Conservation (phyloP, 2,113 vertebrate species). For the Trogon surrucura region DNA sequence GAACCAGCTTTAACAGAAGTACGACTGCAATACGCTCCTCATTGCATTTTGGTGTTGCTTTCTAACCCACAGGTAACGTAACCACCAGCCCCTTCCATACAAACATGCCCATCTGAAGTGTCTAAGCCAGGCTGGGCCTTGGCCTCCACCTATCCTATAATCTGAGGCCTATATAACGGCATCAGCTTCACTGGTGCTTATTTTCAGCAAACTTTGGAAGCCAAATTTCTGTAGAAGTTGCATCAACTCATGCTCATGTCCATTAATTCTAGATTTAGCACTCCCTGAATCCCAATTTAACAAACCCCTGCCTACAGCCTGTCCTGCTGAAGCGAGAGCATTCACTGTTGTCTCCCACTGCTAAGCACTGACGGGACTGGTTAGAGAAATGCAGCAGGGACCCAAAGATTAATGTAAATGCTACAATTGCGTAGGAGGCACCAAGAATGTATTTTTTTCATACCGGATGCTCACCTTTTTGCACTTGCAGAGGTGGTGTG, state of each 20-base stretch:
- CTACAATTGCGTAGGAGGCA: not conserved
- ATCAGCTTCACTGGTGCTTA: not conserved
- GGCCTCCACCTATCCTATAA: not conserved
- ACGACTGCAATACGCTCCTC: not conserved
- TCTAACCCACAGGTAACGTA: not conserved
- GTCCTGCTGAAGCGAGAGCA: not conserved
- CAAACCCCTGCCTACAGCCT: accelerated
- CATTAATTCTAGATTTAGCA: not conserved
- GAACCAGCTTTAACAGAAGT: not conserved
- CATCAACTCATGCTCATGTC: accelerated
- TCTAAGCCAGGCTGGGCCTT: not conserved
- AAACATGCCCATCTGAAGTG: no score
- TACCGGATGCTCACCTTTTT: not conserved
- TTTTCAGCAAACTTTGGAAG: not conserved
- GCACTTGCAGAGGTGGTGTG: not conserved
- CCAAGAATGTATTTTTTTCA: not conserved
- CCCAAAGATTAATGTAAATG: accelerated
- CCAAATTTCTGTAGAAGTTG: not conserved
- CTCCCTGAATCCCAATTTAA: not conserved
- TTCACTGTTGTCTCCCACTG: not conserved
- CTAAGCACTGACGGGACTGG: not conserved
- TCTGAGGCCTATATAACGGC: not conserved
- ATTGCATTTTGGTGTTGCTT: not conserved
- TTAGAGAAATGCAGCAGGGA: not conserved
- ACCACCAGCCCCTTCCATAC: not conserved